Percentiles rank a stretch among this genome's conserved stretches.
Conservation (phyloP, 1,140 invertebrate species). For the Ylistrum balloti region DNA sequence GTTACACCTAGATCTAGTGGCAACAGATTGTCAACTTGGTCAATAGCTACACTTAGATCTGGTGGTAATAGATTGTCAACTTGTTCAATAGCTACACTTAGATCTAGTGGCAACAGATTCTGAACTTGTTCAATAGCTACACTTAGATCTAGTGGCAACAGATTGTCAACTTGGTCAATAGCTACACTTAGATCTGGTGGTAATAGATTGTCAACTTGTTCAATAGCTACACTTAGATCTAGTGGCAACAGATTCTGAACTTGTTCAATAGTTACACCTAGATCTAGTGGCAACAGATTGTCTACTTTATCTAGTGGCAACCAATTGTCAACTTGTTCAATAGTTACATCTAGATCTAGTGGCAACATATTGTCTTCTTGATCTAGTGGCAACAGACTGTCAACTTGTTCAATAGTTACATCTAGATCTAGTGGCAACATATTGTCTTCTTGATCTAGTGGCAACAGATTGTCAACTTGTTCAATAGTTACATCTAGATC, state of each 20-base stretch:
- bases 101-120: background rate
- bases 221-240: too few relatives aligned
- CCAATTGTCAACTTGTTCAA: too few relatives aligned
- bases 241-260: background rate
- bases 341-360: too few relatives aligned
- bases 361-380: too few relatives aligned
- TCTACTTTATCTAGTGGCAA: background rate
- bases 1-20: too few relatives aligned
- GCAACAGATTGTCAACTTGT: background rate
- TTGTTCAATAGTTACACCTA: background rate
- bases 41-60: background rate
- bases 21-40: background rate
- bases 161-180: background rate
- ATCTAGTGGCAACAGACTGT: background rate
- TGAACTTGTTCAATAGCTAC: background rate
- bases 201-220: too few relatives aligned
- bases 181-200: too few relatives aligned
- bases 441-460: background rate
- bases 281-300: background rate
- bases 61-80: background rate
- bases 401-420: too few relatives aligned
- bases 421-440: too few relatives aligned
- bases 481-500: too few relatives aligned
- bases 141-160: background rate
- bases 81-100: background rate